phyloP scores from a whole-genome alignment of 1,140 invertebrate genomes.

The Platorchestia sp. region DNA sequence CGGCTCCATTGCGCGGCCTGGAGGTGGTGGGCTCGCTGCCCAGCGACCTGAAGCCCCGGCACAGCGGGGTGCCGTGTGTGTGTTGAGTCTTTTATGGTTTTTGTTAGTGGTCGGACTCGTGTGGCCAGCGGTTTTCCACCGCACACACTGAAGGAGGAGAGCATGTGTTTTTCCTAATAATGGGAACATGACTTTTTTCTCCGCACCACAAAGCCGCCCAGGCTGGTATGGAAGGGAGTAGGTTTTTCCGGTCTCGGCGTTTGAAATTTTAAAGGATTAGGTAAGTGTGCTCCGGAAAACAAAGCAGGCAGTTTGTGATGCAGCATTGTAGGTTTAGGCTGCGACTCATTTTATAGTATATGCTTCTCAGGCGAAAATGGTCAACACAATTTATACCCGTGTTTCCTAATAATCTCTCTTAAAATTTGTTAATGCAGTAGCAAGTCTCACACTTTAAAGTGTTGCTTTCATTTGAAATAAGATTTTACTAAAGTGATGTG shows the following conservation, averaged over 20 bases:
- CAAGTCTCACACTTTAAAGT: background rate
- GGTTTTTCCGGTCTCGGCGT: background rate
- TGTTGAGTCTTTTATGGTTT: background rate
- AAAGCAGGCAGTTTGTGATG: background rate
- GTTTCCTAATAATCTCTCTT: too few relatives aligned
- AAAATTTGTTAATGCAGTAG: background rate
- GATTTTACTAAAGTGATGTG: background rate
- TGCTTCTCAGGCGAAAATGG: background rate
- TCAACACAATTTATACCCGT: background rate
- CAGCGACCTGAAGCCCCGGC: background rate
- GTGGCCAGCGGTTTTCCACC: constrained; percentile 62
- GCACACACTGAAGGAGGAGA: background rate
- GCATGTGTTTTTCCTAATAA: constrained; percentile 2
- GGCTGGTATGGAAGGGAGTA: background rate
- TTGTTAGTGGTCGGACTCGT: background rate
- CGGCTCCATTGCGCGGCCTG: background rate
- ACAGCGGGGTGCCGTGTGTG: background rate
- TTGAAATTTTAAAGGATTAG: background rate
- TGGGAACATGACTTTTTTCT: background rate
- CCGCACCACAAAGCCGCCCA: background rate
- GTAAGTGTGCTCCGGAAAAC: background rate
- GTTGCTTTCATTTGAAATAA: background rate
- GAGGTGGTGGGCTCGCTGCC: background rate
- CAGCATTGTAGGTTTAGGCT: background rate
- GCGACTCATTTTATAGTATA: background rate